Evolutionary conservation across 2,113 vertebrate species (phyloP).

Genomic region (Lophius piscatorius): DNA sequence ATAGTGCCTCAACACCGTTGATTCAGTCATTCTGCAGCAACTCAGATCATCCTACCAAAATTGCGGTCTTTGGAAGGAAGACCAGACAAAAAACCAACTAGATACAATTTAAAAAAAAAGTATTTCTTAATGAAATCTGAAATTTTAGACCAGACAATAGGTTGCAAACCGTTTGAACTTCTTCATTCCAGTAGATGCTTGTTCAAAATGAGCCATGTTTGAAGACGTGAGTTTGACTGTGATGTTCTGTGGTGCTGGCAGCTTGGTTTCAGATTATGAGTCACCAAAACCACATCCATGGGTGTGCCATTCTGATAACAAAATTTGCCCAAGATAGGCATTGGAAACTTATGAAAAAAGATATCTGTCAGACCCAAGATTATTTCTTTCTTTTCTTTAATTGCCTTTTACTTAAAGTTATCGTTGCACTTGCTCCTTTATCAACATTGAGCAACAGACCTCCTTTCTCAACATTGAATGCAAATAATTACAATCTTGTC

Average conservation of each 20-base stretch:
- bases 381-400: neutral
- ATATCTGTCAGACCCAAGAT: neutral
- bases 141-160: too few relatives aligned
- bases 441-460: conserved; percentile 3
- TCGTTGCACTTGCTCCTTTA: neutral
- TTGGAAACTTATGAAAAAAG: neutral
- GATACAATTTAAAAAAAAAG: too few relatives aligned
- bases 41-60: too few relatives aligned
- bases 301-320: conserved; percentile 45
- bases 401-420: too few relatives aligned
- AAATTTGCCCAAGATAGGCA: conserved; percentile 15
- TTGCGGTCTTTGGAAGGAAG: too few relatives aligned
- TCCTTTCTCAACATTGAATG: neutral
- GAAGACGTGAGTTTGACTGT: conserved; percentile 11
- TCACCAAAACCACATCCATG: conserved; percentile 29
- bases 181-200: conserved; percentile 11
- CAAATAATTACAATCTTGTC: neutral
- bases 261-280: conserved; percentile 28
- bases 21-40: too few relatives aligned
- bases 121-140: too few relatives aligned
- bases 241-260: neutral
- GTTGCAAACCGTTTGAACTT: too few relatives aligned
- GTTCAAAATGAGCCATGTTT: neutral
- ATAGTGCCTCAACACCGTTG: too few relatives aligned
- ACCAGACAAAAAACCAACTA: too few relatives aligned